Evolutionary conservation across 2,113 vertebrate species (phyloP).

Genomic region (Alaudala cheleensis): DNA sequence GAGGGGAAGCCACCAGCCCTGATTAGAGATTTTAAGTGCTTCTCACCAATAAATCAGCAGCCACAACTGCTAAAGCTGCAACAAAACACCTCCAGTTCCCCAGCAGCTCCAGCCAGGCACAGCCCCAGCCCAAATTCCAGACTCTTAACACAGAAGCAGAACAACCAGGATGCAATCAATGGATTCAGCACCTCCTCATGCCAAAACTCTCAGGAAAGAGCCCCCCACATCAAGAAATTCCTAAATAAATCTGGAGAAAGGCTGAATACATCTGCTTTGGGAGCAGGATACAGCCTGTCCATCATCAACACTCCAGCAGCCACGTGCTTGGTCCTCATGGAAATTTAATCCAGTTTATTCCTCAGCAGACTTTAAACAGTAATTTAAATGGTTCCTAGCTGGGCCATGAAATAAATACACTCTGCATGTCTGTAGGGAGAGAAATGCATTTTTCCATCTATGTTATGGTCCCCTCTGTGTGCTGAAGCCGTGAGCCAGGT

Average conservation of each 20-base stretch:
- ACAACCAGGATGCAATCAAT: accelerated
- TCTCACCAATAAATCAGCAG: background rate
- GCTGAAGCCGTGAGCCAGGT: background rate
- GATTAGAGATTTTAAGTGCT: background rate
- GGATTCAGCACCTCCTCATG: background rate
- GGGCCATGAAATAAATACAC: background rate
- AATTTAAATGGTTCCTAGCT: background rate
- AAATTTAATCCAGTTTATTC: background rate
- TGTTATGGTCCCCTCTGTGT: background rate
- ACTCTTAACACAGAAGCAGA: background rate
- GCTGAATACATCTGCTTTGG: background rate
- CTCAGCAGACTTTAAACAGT: background rate
- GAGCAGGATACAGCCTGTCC: background rate
- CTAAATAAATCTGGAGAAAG: background rate
- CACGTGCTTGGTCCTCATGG: background rate
- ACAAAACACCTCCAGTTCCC: background rate
- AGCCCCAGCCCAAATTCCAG: background rate
- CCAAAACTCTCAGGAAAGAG: background rate
- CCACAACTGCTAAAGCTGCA: background rate
- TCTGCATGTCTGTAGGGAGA: background rate
- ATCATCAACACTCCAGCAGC: accelerated
- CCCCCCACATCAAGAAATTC: background rate
- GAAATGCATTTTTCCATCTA: background rate
- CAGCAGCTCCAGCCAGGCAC: background rate
- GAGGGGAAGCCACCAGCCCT: background rate